These are phyloP conservation scores for Dryocosmus kuriphilus DNA, from an alignment of 2,888 invertebrate genomes.

Conservation along the genomic window DNA sequence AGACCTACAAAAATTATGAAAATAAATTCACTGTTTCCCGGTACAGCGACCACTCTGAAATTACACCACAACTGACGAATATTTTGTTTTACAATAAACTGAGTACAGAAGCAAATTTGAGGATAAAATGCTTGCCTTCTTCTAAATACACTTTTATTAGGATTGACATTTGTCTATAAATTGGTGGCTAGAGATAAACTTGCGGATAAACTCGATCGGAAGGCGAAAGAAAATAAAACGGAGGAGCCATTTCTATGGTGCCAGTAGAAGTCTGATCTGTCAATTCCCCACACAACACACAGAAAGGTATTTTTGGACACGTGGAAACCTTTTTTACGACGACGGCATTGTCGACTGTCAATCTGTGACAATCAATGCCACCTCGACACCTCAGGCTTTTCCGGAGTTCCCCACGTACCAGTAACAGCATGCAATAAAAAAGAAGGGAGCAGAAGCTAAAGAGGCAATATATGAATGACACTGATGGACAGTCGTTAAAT, in stretches of 20 bases:
- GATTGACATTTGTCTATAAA: conserved; percentile 33
- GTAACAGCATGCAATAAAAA: conserved; percentile 22
- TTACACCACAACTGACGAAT: no score
- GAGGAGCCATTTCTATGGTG: conserved; percentile 18
- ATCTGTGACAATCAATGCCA: conserved; percentile 37
- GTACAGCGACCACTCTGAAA: no score
- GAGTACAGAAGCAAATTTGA: neutral
- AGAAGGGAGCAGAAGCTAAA: neutral
- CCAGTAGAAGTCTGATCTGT: conserved; percentile 27
- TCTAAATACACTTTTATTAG: conserved; percentile 22
- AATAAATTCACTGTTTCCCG: no score
- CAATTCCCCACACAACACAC: conserved; percentile 24
- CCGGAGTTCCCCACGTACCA: conserved; percentile 24
- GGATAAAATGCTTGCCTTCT: neutral
- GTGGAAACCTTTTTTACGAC: conserved; percentile 30
- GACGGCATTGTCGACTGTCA: conserved; percentile 33
- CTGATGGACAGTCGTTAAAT: conserved; percentile 32
- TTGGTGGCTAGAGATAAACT: conserved; percentile 14
- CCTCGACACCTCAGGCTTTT: conserved; percentile 34
- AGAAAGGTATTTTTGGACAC: conserved; percentile 36
- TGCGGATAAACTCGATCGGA: conserved; percentile 13
- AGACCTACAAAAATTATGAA: no score
- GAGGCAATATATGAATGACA: conserved; percentile 23
- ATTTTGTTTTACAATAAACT: no score
- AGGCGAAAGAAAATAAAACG: conserved; percentile 25